phyloP scores from a whole-genome alignment of 2,113 vertebrate species.

The Uria aalge region DNA sequence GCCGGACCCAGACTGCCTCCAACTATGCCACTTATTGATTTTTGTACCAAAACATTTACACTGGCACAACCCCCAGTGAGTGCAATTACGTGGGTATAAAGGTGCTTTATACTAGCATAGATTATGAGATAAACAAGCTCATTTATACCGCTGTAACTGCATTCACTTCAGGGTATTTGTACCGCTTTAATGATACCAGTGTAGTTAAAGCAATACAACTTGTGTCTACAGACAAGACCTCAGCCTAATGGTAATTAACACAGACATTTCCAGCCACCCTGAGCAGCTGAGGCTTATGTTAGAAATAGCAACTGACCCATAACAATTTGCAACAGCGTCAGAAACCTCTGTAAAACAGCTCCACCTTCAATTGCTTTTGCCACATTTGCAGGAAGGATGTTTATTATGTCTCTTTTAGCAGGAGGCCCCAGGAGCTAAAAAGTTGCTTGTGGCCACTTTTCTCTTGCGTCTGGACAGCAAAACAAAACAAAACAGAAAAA shows the following conservation, averaged over 20 bases:
- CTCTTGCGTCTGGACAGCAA: slow-evolving; percentile 34
- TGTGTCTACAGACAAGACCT: background rate
- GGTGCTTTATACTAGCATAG: slow-evolving; percentile 26
- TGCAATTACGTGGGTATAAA: slow-evolving; percentile 10
- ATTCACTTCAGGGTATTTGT: slow-evolving; percentile 23
- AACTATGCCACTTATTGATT: slow-evolving; percentile 7
- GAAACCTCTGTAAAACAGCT: slow-evolving; percentile 7
- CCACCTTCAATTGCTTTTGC: slow-evolving; percentile 13
- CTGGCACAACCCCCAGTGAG: background rate
- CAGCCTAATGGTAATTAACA: slow-evolving; percentile 40
- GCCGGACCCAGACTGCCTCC: background rate
- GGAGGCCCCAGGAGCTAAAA: background rate
- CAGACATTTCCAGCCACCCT: slow-evolving; percentile 22
- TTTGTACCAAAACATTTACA: slow-evolving; percentile 42
- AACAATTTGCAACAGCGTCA: slow-evolving; percentile 10
- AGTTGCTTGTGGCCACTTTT: slow-evolving; percentile 65
- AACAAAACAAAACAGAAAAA: background rate
- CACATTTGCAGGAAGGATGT: background rate
- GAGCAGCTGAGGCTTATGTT: slow-evolving; percentile 10
- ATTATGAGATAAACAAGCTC: slow-evolving; percentile 28
- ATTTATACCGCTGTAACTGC: background rate
- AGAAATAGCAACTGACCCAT: slow-evolving; percentile 42
- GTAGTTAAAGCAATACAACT: slow-evolving; percentile 18
- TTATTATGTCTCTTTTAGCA: background rate
- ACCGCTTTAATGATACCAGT: background rate